Percentiles rank a stretch among this genome's conserved stretches.
phyloP scores from a whole-genome alignment of 2,888 invertebrate genomes.

The Sarcophaga variegata region DNA sequence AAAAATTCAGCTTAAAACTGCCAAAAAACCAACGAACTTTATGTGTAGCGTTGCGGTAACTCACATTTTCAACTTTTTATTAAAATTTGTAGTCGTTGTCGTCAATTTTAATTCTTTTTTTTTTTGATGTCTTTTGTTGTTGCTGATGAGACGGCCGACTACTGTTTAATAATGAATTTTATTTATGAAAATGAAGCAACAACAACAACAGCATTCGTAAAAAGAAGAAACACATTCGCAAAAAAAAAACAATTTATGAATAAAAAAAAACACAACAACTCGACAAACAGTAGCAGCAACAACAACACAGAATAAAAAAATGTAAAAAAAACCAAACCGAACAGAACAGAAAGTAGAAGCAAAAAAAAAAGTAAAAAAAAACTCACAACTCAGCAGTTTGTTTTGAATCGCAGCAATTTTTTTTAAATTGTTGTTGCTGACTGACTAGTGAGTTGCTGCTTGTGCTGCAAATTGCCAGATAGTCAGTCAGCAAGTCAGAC shows the following conservation, averaged over 20 bases:
- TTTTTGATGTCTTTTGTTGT: constrained; percentile 17
- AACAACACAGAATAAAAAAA: constrained; percentile 21
- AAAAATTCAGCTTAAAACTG: too few relatives aligned
- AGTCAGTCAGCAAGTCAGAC: constrained; percentile 32
- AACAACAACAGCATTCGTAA: constrained; percentile 22
- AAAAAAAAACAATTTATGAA: not conserved
- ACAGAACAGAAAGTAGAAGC: constrained; percentile 38
- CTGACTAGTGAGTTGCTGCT: constrained; percentile 29
- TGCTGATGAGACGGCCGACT: constrained; percentile 51
- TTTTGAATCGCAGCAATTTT: constrained; percentile 23
- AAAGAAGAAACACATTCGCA: not conserved
- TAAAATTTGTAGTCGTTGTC: constrained; percentile 23
- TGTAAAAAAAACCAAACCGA: not conserved
- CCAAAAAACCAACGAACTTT: not conserved
- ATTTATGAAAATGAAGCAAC: constrained; percentile 62
- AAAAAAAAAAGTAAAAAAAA: constrained; percentile 25
- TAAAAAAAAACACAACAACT: not conserved
- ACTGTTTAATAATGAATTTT: constrained; percentile 65
- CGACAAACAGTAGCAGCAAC: constrained; percentile 28
- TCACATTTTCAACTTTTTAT: constrained; percentile 18
- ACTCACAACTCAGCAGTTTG: constrained; percentile 63
- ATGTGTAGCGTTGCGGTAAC: constrained; percentile 4
- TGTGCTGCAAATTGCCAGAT: constrained; percentile 34
- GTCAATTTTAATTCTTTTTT: not conserved
- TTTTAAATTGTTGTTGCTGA: constrained; percentile 12